phyloP scores from a whole-genome alignment of 2,888 invertebrate species.

The Antheraea assamensis region DNA sequence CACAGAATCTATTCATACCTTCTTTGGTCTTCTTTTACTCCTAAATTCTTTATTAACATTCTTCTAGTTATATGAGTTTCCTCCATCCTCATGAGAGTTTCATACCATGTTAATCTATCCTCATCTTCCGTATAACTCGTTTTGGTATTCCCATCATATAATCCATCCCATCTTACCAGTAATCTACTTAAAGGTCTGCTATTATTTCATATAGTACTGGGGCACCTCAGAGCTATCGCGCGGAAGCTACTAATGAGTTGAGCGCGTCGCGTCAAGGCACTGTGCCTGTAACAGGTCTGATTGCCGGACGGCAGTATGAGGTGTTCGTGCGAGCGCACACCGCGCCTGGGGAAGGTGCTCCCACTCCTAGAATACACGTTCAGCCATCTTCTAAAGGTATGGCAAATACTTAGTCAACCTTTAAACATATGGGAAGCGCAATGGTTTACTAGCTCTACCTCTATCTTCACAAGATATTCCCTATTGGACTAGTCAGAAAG shows the following conservation, averaged over 20 bases:
- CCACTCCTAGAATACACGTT: constrained; percentile 60
- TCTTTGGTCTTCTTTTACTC: too few species aligned
- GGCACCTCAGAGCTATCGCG: constrained; percentile 64
- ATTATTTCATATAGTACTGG: constrained; percentile 48
- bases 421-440: not conserved
- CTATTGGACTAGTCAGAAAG: not conserved
- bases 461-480: too few species aligned
- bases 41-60: not conserved
- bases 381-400: constrained; percentile 63
- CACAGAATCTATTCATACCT: too few species aligned
- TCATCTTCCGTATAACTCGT: not conserved
- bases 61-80: not conserved
- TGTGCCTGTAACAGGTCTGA: constrained; percentile 73
- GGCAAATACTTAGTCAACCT: not conserved
- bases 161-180: too few species aligned
- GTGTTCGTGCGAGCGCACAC: constrained; percentile 85
- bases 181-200: not conserved
- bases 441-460: too few species aligned
- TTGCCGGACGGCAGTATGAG: constrained; percentile 80
- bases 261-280: constrained; percentile 57
- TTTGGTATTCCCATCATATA: too few species aligned
- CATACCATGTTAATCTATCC: not conserved
- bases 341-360: constrained; percentile 80
- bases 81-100: not conserved
- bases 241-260: constrained; percentile 57